Base-by-base conservation (phyloP, 2,113 vertebrate genomes). In the Charadrius vociferus region DNA sequence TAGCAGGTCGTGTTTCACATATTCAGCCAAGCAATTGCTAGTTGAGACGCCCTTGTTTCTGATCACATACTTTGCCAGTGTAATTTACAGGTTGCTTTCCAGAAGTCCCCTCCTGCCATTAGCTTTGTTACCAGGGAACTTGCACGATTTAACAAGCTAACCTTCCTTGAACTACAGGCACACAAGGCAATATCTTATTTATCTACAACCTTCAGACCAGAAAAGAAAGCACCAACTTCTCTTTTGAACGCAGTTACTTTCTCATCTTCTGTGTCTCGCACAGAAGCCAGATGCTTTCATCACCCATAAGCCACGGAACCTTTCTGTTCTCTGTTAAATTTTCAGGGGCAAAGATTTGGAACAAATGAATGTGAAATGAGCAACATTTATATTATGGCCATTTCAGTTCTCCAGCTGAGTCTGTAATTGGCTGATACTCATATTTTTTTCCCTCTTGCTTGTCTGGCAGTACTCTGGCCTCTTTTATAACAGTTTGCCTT, bases 291-390 rank as follows among this genome's bases (percentile, higher is more conserved):
- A 58, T 22, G 27, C 67, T 92, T 92, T 95, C 67, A 92, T 90
- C 78, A 59, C 45, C 13, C 39, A 20, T 39, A 65, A 92, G 81
- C 39, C 66, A 92, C 4, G 1, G 72, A 65, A 36, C 63, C 78
- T 85, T 83, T 87, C 78, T 62, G 56, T 62, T 88, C 55, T 73
- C 59, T 61, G 49, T 59, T 80, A 84, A 65, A 68, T 65, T 90
- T 92, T 84, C 81, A 67, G 52, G 63, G 59, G 67, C 62, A 72
- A 92, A 94, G 79, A 90, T 91, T 90, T 59, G 66, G 82, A 87
- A 84, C 92, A 92, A 93, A 92, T 86, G 61, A 74, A 94, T 81
- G 82, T 68, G 59, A 77, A 84, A 92, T 81, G 77, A 92, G 77
- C 55, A 92, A 86, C 72, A 74, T 79, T 74, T 92, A 43, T 94